Conservation (phyloP, 1,140 invertebrate species). For the Drosophila pallidifrons region DNA sequence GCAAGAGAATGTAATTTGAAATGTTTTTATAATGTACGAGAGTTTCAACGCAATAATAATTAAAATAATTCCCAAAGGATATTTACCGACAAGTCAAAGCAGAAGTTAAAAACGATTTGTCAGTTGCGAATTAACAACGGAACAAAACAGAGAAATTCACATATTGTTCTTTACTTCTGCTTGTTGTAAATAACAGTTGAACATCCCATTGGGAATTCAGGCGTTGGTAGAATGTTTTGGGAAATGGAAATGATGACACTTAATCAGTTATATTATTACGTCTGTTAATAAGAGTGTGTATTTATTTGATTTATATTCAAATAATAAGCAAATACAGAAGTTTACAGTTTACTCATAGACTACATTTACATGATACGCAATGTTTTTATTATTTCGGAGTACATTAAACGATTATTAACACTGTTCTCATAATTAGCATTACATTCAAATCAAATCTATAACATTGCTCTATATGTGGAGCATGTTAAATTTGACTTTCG, state of each 20-base stretch:
- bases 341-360: no score
- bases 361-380: no score
- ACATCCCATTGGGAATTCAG: conserved; percentile 48
- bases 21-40: conserved; percentile 34
- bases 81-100: conserved; percentile 57
- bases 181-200: conserved; percentile 47
- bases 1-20: conserved; percentile 15
- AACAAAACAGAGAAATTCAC: neutral
- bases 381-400: no score
- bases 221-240: conserved; percentile 6
- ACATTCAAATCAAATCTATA: no score
- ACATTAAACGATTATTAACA: no score
- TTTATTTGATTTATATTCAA: neutral
- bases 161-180: neutral
- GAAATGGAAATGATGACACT: neutral
- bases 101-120: conserved; percentile 67
- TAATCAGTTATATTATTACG: neutral
- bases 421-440: no score
- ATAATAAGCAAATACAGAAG: neutral
- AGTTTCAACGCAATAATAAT: conserved; percentile 48
- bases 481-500: no score
- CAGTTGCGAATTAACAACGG: conserved; percentile 54
- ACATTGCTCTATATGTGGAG: no score
- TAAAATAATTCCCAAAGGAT: conserved; percentile 54
- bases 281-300: neutral